A percentile compares a stretch with the other conserved stretches of the same genome.
Evolutionary conservation across 2,888 invertebrate genomes (phyloP).

Genomic region (Kryphioiulus occultus): DNA sequence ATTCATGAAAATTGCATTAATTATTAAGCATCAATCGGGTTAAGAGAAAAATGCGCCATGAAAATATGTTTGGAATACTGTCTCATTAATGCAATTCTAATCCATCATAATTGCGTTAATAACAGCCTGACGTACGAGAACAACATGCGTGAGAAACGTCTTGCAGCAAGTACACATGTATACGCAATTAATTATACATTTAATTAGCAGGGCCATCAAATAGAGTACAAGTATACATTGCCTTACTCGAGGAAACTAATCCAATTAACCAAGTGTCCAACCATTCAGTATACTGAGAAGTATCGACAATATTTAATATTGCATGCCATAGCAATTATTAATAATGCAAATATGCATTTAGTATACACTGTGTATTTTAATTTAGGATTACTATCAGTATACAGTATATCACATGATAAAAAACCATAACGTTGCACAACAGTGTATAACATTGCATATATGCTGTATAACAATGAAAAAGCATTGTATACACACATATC

Average conservation of each 20-base stretch:
- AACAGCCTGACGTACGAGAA: neutral
- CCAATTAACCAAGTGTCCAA: too few species aligned
- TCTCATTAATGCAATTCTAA: slow-evolving; percentile 14
- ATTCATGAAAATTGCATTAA: neutral
- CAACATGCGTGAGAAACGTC: slow-evolving; percentile 18
- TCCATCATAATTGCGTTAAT: neutral
- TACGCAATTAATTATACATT: slow-evolving; percentile 16
- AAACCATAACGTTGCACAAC: too few species aligned
- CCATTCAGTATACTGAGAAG: too few species aligned
- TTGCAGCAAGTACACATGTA: neutral
- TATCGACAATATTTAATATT: too few species aligned
- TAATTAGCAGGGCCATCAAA: neutral
- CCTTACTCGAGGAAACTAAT: neutral
- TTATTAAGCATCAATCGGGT: neutral
- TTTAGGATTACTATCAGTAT: too few species aligned
- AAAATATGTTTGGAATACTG: neutral
- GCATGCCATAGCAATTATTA: too few species aligned
- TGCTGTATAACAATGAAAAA: too few species aligned
- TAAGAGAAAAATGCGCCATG: neutral
- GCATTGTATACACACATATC: too few species aligned
- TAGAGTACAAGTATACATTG: neutral
- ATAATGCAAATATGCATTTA: too few species aligned
- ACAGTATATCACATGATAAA: too few species aligned
- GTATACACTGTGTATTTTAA: too few species aligned
- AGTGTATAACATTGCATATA: too few species aligned